Base-by-base conservation (phyloP, 2,797 vertebrate species). In the Spea hammondii region DNA sequence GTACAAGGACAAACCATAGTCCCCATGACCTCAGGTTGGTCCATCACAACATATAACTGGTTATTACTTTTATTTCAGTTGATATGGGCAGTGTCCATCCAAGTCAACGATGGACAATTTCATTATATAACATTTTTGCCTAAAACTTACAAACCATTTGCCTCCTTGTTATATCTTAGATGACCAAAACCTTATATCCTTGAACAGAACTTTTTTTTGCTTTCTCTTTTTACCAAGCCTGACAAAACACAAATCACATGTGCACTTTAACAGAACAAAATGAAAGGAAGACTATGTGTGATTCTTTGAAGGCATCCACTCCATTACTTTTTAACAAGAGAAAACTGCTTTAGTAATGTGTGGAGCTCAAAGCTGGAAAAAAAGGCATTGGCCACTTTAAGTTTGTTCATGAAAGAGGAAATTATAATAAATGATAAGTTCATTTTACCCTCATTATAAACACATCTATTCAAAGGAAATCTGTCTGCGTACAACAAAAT, bases 121-220 rank as follows among this genome's bases (percentile, higher is more conserved):
- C 32, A 86, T 82, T 79, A 85, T 79, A 85, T 78, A 84, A 84
- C 83, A 86, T 90, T 89, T 87, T 89, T 87, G 86, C 85, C 87
- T 86, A 79, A 46, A 80, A 85, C 88, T 91, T 90, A 86, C 51
- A 85, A 75, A 85, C 87, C 83, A 83, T 89, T 89, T 86, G 82
- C 84, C 88, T 90, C 83, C 82, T 85, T 54, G 66, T 74, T 78
- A 85, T 82, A 90, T 82, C 86, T 80, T 88, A 84, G 88, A 85
- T 87, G 82, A 90, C 84, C 84, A 89, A 87, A 89, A 93, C 95
- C 96, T 97, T 97, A 94, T 98, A 98, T 98, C 97, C 96, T 98
- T 98, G 97, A 98, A 94, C 96, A 98, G 97, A 96, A 95, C 87
- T 91, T 91, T 86, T 86, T 84, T 88, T 82, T 86, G 79, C 84